A percentile compares a stretch with the other conserved stretches of the same genome.
Evolutionary conservation across 2,888 invertebrate species (phyloP).

Genomic region (Hermaeophaga mercurialis): DNA sequence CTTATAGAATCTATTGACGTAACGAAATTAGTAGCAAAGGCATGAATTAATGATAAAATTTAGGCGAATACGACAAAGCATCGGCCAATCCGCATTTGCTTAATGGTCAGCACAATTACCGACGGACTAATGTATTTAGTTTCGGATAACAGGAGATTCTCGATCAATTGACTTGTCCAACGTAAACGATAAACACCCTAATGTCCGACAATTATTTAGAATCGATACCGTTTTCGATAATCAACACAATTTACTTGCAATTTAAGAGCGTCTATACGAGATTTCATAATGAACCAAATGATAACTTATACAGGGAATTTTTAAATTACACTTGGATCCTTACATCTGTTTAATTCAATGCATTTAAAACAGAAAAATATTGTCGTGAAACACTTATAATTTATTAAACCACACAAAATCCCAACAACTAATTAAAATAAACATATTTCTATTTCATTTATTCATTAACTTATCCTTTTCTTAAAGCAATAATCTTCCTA

Average conservation of each 20-base stretch:
- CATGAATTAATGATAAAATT: slow-evolving; percentile 37
- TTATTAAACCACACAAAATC: no score
- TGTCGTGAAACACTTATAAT: no score
- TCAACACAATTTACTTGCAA: slow-evolving; percentile 1
- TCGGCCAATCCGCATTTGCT: slow-evolving; percentile 30
- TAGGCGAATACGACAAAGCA: slow-evolving; percentile 31
- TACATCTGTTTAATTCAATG: no score
- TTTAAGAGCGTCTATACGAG: no score
- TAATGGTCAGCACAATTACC: slow-evolving; percentile 34
- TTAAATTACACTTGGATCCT: no score
- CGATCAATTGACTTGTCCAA: slow-evolving; percentile 14
- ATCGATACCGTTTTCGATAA: slow-evolving; percentile 1
- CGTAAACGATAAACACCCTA: slow-evolving; percentile 15
- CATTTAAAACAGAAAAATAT: no score
- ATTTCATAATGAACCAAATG: no score
- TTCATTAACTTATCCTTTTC: no score
- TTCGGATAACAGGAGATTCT: slow-evolving; percentile 16
- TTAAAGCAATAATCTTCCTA: no score
- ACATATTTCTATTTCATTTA: no score
- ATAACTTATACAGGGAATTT: no score
- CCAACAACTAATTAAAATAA: no score
- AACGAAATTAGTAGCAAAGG: slow-evolving; percentile 32
- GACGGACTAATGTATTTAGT: slow-evolving; percentile 21
- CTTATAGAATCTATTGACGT: slow-evolving; percentile 33
- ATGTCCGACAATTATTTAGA: slow-evolving; percentile 4